Evolutionary conservation across 2,113 vertebrate genomes (phyloP).

Genomic region (Neogale vison): DNA sequence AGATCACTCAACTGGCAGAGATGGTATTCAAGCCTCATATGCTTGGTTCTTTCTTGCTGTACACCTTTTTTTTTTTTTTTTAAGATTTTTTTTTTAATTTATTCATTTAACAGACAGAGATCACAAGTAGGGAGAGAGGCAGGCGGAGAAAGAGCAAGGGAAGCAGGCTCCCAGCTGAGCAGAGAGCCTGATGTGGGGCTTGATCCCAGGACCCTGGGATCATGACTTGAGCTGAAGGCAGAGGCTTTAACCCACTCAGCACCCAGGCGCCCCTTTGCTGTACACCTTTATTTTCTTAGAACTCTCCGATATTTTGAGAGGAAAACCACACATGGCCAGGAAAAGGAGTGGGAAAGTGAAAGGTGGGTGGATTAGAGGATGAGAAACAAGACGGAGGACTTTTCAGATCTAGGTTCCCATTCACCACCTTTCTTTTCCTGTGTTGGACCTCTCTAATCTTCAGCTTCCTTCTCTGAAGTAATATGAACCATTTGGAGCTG

Average conservation of each 20-base stretch:
- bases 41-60: background rate
- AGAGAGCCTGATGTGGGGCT: too few species aligned
- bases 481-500: background rate
- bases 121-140: too few species aligned
- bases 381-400: background rate
- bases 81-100: too few species aligned
- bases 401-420: background rate
- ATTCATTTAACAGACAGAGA: too few species aligned
- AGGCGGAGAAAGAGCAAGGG: too few species aligned
- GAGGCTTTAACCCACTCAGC: too few species aligned
- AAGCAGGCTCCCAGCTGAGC: too few species aligned
- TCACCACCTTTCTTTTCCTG: background rate
- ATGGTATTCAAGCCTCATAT: background rate
- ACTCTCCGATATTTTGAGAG: background rate
- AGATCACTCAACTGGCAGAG: background rate
- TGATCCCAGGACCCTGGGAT: too few species aligned
- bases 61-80: background rate
- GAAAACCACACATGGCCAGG: background rate
- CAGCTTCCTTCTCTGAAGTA: background rate
- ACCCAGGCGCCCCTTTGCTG: background rate
- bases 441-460: background rate
- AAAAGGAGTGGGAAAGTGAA: background rate
- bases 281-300: background rate
- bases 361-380: background rate
- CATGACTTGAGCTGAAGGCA: too few species aligned